Percentiles rank a stretch among this genome's conserved stretches.
phyloP scores from a whole-genome alignment of 2,888 invertebrate genomes.

The Cinara cedri region DNA sequence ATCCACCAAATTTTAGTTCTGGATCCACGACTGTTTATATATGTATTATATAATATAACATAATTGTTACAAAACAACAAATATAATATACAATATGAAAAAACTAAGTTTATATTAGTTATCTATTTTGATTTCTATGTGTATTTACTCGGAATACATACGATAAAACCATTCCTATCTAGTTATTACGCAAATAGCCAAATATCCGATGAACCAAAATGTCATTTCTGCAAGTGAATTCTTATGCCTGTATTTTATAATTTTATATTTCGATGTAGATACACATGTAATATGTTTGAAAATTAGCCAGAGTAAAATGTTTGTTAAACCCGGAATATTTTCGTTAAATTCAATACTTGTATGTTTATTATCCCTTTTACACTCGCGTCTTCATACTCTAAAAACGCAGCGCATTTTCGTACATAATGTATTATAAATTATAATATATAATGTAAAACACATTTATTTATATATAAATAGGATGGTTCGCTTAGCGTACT shows the following conservation, averaged over 20 bases:
- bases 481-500: no score
- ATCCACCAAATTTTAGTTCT: no score
- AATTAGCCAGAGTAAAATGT: background rate
- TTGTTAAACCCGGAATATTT: background rate
- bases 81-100: no score
- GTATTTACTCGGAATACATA: no score
- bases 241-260: background rate
- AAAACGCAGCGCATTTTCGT: background rate
- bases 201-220: slow-evolving; percentile 23
- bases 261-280: background rate
- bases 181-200: slow-evolving; percentile 11
- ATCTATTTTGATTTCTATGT: no score
- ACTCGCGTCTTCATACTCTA: background rate
- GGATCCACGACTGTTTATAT: no score
- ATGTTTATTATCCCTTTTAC: background rate
- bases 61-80: background rate
- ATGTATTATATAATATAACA: background rate
- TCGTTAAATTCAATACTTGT: background rate
- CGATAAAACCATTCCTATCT: background rate
- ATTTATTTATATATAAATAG: no score
- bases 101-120: no score
- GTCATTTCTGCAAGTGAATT: background rate
- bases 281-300: background rate
- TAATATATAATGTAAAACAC: no score
- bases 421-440: no score